Percentiles rank a stretch among this genome's conserved stretches.
Evolutionary conservation across 2,113 vertebrate genomes (phyloP).

Genomic region (Oreochromis tanganicae): DNA sequence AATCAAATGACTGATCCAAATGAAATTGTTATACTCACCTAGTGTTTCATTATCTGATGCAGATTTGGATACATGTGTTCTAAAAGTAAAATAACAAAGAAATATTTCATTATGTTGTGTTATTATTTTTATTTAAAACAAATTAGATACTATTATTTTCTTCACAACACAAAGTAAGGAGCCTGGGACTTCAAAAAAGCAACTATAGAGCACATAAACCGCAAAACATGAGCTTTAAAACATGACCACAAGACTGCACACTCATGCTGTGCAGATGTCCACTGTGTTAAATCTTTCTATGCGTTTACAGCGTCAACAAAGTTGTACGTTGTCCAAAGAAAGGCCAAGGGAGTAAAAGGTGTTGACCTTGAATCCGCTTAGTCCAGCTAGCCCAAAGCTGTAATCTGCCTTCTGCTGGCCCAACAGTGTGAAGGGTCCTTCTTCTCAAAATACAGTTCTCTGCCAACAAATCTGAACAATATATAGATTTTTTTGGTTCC

Average conservation of each 20-base stretch:
- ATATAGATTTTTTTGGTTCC: background rate
- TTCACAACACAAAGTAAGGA: background rate
- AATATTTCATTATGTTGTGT: background rate
- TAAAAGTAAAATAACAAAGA: slow-evolving; percentile 47
- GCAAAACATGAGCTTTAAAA: background rate
- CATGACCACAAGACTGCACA: background rate
- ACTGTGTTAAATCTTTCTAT: background rate
- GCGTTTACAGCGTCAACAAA: background rate
- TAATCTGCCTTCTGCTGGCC: slow-evolving; percentile 53
- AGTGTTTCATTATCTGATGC: slow-evolving; percentile 81
- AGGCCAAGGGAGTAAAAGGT: slow-evolving; percentile 12
- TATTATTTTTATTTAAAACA: background rate
- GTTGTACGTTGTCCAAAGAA: background rate
- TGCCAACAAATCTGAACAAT: background rate
- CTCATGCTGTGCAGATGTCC: background rate
- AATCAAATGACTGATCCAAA: background rate
- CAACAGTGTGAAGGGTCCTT: background rate
- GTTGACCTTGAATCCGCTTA: slow-evolving; percentile 50
- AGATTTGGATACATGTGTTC: slow-evolving; percentile 76
- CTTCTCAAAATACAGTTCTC: background rate
- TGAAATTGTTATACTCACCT: slow-evolving; percentile 71
- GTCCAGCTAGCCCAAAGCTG: slow-evolving; percentile 26
- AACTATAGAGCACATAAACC: background rate
- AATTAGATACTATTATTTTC: background rate
- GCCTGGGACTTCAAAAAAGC: background rate